phyloP scores from a whole-genome alignment of 2,797 vertebrate species.

The Steatocranus sp. region DNA sequence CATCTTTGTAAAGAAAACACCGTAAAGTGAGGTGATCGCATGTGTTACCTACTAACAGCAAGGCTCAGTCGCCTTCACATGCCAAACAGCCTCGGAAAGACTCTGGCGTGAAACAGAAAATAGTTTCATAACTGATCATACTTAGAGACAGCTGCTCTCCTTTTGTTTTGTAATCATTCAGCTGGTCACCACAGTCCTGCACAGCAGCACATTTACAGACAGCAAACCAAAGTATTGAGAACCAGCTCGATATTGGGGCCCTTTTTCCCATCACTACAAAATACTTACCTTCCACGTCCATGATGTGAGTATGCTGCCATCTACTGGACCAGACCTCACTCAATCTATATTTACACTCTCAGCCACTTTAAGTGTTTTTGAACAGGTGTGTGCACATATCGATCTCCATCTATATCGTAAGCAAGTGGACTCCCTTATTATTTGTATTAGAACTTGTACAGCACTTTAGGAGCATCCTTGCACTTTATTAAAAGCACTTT shows the following conservation, averaged over 20 bases:
- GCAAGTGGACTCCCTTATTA: neutral
- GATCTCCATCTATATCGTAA: neutral
- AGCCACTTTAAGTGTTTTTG: neutral
- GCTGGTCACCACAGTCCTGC: too few relatives aligned
- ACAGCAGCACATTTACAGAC: neutral
- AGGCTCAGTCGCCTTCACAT: fast-evolving
- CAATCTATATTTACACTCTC: fast-evolving
- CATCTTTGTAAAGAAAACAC: neutral
- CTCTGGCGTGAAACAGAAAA: fast-evolving
- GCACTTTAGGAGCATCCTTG: neutral
- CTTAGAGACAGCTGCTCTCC: neutral
- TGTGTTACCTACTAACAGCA: neutral
- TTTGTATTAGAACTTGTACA: neutral
- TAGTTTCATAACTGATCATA: neutral
- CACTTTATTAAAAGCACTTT: neutral
- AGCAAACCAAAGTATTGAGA: neutral
- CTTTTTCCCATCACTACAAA: neutral
- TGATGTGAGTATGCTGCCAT: neutral
- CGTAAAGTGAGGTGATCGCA: neutral
- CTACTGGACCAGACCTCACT: neutral
- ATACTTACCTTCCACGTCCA: fast-evolving
- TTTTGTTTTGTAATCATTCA: too few relatives aligned
- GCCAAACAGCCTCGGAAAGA: neutral
- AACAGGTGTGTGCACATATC: fast-evolving
- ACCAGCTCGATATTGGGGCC: neutral